Percentiles rank a stretch among this genome's conserved stretches.
phyloP scores from a whole-genome alignment of 2,797 vertebrate genomes.

The Loris lydekkerianus region DNA sequence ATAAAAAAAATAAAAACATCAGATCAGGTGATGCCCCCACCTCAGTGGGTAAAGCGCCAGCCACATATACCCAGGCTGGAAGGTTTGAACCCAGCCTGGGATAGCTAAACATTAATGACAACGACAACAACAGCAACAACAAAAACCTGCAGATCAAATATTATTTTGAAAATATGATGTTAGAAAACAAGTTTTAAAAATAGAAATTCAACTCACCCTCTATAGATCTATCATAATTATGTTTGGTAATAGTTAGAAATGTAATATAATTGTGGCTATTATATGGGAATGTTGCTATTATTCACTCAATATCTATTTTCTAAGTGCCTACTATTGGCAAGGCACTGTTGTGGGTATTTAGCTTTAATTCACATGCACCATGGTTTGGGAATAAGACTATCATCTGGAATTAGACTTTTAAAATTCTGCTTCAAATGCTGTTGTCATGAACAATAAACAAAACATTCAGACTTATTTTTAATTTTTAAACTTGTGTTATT shows the following conservation, averaged over 20 bases:
- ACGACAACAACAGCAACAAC: no score
- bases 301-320: not conserved
- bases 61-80: no score
- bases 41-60: no score
- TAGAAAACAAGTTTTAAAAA: slow-evolving; percentile 10
- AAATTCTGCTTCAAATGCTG: not conserved
- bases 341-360: not conserved
- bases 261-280: not conserved
- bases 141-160: not conserved
- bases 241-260: not conserved
- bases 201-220: not conserved
- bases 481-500: not conserved
- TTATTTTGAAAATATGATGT: slow-evolving; percentile 9
- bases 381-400: not conserved
- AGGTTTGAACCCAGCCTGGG: no score
- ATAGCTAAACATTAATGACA: no score
- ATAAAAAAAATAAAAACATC: no score
- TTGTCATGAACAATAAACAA: not conserved
- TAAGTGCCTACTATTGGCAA: not conserved
- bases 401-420: not conserved
- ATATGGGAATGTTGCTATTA: not conserved
- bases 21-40: no score
- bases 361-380: not conserved
- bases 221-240: not conserved
- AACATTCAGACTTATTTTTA: not conserved